These are phyloP conservation scores for Pterobdella sp. DNA, from an alignment of 2,888 invertebrate genomes.

Conservation along the genomic window DNA sequence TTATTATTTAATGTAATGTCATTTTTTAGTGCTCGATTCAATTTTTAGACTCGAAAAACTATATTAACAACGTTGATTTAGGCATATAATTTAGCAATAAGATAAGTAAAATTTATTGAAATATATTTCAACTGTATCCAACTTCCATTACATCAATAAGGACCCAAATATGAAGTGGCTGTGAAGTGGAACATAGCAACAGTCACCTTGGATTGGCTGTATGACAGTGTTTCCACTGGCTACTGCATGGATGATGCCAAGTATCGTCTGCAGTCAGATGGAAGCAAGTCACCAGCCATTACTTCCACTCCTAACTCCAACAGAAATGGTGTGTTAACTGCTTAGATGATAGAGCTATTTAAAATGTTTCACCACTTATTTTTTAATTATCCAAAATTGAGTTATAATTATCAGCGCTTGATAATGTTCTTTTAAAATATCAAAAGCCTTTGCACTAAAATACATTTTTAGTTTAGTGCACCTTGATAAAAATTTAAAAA, in stretches of 20 bases:
- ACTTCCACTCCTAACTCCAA: slow-evolving; percentile 31
- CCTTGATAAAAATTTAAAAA: neutral
- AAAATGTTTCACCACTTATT: neutral
- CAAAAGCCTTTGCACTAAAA: neutral
- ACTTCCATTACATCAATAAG: slow-evolving; percentile 37
- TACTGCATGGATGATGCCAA: slow-evolving; percentile 52
- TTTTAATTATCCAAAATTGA: slow-evolving; percentile 12
- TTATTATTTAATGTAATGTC: too few relatives aligned
- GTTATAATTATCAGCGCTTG: too few relatives aligned
- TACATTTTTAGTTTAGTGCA: neutral
- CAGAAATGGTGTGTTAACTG: neutral
- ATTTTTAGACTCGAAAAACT: too few relatives aligned
- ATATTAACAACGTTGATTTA: too few relatives aligned
- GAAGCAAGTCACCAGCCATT: neutral
- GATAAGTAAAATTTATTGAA: neutral
- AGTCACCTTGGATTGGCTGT: slow-evolving; percentile 69
- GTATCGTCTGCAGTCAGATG: slow-evolving; percentile 26
- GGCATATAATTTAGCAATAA: too few relatives aligned
- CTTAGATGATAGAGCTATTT: too few relatives aligned
- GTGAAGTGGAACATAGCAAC: slow-evolving; percentile 61
- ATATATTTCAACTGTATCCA: neutral
- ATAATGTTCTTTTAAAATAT: too few relatives aligned
- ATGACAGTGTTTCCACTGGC: slow-evolving; percentile 61
- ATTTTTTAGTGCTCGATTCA: too few relatives aligned
- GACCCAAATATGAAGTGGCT: slow-evolving; percentile 66